Evolutionary conservation across 1,140 invertebrate genomes (phyloP), one percentile per base, ranked within the genome.

Genomic region (Cotesia vestalis): DNA sequence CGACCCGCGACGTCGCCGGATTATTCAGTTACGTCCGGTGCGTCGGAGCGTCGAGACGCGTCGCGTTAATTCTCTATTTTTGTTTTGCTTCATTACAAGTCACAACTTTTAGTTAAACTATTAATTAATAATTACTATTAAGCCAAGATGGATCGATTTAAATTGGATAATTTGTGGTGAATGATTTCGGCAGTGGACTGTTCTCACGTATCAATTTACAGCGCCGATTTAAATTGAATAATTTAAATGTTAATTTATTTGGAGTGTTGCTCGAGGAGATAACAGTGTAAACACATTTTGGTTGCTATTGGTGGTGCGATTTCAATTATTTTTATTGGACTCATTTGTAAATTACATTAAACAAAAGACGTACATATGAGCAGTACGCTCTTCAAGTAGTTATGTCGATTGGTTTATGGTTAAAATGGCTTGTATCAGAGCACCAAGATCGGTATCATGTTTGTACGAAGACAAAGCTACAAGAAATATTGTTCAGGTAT

Each of bases 1-100:
- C 57, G 57, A 59, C 14, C 36, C 55, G 40, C 55, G 63, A 69
- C 46, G 51, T 27, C 61, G 46, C 46, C 76, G 72, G 72, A 74
- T 78, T 80, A 83, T 83, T 84, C 83, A 84, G 83, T 84, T 83
- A 83, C 83, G 81, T 83, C 77, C 80, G 81, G 78, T 79, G 77
- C 83, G 81, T 80, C 80, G 81, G 74, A 75, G 72, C 78, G 81
- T 81, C 73, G 78, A 75, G 81, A 83, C 77, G 80, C 71, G 62
- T 59, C 55, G 71, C 52, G 17, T 35, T 60, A 40, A 55, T n/a
- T 14, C 11, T 55, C 4, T 4, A 14, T n/a, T 55, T n/a, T 14
- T 17, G 12, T 51, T 51, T 9, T 9, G 8, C 12, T 27, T 27
- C 27, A 27, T 27, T 27, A 27, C 2, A 27, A 27, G 27, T 27